Evolutionary conservation across 2,797 vertebrate species (phyloP).

Genomic region (Lepilemur ruficaudatus): DNA sequence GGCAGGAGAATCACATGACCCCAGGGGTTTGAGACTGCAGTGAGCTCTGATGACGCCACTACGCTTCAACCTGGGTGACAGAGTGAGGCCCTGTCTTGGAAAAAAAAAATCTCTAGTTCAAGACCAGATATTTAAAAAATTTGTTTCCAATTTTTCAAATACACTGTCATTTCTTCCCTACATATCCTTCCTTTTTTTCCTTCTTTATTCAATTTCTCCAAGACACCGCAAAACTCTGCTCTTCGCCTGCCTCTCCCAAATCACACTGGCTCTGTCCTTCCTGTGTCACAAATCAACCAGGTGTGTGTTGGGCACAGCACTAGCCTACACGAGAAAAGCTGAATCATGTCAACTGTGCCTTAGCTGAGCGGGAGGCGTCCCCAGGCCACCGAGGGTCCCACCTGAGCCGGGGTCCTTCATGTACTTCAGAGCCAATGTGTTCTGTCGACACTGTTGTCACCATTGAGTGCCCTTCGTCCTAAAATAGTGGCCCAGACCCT

Average conservation of each 20-base stretch:
- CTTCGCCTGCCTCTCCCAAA: not conserved
- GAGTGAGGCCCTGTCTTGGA: not conserved
- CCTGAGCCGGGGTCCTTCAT: not conserved
- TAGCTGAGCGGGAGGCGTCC: accelerated
- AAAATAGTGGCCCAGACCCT: not conserved
- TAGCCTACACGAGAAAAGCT: not conserved
- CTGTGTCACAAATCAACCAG: not conserved
- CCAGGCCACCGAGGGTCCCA: not conserved
- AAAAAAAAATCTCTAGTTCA: not conserved
- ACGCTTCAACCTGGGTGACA: not conserved
- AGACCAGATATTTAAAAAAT: not conserved
- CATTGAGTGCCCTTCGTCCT: not conserved
- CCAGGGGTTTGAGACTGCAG: not conserved
- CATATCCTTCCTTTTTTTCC: not conserved
- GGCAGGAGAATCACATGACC: not conserved
- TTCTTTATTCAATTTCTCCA: not conserved
- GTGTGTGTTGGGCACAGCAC: not conserved
- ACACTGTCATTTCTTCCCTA: not conserved
- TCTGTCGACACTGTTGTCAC: not conserved
- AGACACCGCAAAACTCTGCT: not conserved
- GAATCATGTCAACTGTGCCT: not conserved
- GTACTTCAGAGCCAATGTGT: not conserved
- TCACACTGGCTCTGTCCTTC: not conserved
- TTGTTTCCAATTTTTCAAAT: not conserved
- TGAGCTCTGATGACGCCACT: not conserved